Conservation (phyloP, 2,888 invertebrate species). For the Eupithecia tripunctaria region DNA sequence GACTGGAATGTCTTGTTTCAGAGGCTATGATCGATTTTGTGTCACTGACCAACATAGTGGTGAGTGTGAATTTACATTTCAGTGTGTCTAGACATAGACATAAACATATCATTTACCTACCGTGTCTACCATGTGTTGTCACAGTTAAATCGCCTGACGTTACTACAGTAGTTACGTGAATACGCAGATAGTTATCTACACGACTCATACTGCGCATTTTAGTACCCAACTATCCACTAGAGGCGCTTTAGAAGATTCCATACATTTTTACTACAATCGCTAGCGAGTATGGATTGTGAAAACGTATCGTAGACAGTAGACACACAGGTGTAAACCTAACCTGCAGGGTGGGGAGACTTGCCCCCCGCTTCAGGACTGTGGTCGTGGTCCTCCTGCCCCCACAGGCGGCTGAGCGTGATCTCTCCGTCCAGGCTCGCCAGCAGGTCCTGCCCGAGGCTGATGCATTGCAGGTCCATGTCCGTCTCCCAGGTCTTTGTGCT, state of each 20-base stretch:
- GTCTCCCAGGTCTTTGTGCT: constrained; percentile 85
- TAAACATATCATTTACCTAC: too few species aligned
- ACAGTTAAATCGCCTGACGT: too few species aligned
- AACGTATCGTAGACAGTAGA: too few species aligned
- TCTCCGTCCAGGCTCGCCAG: constrained; percentile 81
- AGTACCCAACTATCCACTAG: too few species aligned
- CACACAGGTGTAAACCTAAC: constrained; percentile 51
- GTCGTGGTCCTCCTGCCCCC: constrained; percentile 71
- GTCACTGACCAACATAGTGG: not conserved
- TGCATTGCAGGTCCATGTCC: constrained; percentile 85
- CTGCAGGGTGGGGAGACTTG: constrained; percentile 75
- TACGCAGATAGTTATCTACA: too few species aligned
- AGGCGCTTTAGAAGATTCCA: too few species aligned
- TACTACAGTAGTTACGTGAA: too few species aligned
- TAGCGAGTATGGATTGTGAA: too few species aligned
- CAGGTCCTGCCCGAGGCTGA: constrained; percentile 86
- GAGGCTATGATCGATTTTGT: not conserved
- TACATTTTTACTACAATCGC: too few species aligned
- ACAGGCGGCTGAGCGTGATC: constrained; percentile 75
- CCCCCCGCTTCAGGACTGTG: constrained; percentile 66
- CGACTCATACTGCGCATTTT: too few species aligned
- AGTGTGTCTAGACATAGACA: too few species aligned
- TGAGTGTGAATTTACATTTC: not conserved
- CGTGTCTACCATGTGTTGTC: too few species aligned
- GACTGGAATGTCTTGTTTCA: not conserved